phyloP scores from a whole-genome alignment of 53 echinoderm and acorn worm species.

The Patiria pectinifera region DNA sequence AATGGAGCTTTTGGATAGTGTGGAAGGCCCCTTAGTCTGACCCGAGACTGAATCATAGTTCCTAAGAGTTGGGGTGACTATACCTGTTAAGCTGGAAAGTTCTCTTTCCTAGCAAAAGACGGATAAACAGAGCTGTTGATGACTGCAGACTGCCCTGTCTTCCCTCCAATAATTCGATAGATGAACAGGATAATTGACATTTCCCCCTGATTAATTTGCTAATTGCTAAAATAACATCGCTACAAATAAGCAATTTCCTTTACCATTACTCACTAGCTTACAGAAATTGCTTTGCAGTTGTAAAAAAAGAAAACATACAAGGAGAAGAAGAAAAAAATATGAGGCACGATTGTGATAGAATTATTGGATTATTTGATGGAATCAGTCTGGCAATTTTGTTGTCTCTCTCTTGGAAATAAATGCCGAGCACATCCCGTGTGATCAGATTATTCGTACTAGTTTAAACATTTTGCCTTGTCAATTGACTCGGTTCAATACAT shows the following conservation, averaged over 20 bases:
- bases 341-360: not conserved
- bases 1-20: too few species aligned
- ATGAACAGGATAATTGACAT: constrained; percentile 59
- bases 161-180: constrained; percentile 25
- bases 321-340: not conserved
- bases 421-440: not conserved
- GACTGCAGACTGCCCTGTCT: not conserved
- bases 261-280: constrained; percentile 42
- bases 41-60: too few species aligned
- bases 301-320: not conserved
- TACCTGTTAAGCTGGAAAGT: too few species aligned
- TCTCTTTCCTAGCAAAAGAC: not conserved
- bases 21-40: too few species aligned
- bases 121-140: constrained; percentile 38
- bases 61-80: too few species aligned
- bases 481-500: not conserved
- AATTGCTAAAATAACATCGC: constrained; percentile 65
- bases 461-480: not conserved
- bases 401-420: not conserved
- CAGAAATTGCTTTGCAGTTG: not conserved
- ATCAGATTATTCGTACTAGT: not conserved
- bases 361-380: not conserved
- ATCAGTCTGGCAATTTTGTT: not conserved
- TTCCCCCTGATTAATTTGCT: constrained; percentile 46
- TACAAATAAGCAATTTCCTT: constrained; percentile 63